Conservation (phyloP, 1,140 invertebrate species). For the Phocides pigmalion region DNA sequence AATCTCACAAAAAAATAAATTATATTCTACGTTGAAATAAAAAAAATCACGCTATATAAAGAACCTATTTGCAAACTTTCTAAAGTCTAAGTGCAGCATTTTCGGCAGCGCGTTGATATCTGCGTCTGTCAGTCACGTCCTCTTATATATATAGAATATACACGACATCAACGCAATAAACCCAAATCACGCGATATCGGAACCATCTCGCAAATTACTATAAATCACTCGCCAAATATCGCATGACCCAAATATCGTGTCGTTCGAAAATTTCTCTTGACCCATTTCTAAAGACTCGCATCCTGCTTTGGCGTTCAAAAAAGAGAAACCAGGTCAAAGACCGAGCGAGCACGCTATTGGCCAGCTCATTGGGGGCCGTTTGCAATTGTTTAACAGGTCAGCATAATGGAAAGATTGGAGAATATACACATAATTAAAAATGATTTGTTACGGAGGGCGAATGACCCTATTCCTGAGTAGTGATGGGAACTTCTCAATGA, state of each 20-base stretch:
- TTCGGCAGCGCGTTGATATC: too few species aligned
- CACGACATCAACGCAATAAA: not conserved
- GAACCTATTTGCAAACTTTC: too few species aligned
- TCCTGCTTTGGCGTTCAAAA: constrained; percentile 49
- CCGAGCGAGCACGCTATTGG: constrained; percentile 41
- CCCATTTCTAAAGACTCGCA: constrained; percentile 68
- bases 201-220: constrained; percentile 27
- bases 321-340: constrained; percentile 62
- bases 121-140: too few species aligned
- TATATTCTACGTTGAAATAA: too few species aligned
- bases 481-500: constrained; percentile 55
- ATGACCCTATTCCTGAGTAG: constrained; percentile 75
- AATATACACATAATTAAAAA: constrained; percentile 78
- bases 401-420: constrained; percentile 70
- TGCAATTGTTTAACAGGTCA: constrained; percentile 57
- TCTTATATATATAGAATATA: too few species aligned
- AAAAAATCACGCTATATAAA: too few species aligned
- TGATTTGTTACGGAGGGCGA: constrained; percentile 76
- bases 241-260: not conserved
- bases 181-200: constrained; percentile 10
- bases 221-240: constrained; percentile 49
- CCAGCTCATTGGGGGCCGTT: constrained; percentile 44
- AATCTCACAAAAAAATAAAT: too few species aligned
- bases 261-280: constrained; percentile 60
- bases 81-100: too few species aligned